Percentiles rank a stretch among this genome's conserved stretches.
Conservation (phyloP, 2,888 invertebrate species). For the Habrosyne pyritoides region DNA sequence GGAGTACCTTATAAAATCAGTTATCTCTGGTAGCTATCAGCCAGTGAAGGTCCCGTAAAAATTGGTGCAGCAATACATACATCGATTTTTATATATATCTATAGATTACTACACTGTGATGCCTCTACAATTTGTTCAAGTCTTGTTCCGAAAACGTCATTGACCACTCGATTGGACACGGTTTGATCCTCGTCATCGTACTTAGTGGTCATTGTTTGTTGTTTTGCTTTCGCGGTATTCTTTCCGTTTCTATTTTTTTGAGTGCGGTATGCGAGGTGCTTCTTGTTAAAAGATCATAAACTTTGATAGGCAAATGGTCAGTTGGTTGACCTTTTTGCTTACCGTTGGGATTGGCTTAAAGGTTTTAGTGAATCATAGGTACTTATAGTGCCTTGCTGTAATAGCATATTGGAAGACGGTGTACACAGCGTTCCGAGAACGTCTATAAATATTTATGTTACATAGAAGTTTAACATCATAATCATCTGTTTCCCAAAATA, state of each 20-base stretch:
- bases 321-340: background rate
- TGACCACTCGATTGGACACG: conserved; percentile 48
- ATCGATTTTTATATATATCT: no score
- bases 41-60: no score
- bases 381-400: background rate
- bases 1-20: no score
- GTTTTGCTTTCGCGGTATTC: conserved; percentile 25
- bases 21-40: no score
- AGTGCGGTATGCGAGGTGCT: background rate
- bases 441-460: background rate
- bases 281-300: background rate
- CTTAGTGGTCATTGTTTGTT: conserved; percentile 33
- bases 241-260: conserved; percentile 1
- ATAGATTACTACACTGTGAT: conserved; percentile 14
- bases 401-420: background rate
- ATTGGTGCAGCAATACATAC: no score
- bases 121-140: background rate
- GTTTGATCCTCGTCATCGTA: conserved; percentile 32
- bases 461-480: background rate
- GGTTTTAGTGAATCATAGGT: background rate
- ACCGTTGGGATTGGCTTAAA: no score
- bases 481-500: background rate
- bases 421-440: background rate
- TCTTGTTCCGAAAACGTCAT: conserved; percentile 39
- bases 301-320: background rate